These are phyloP conservation scores for Erannis defoliaria DNA, from an alignment of 2,888 invertebrate species.

Conservation along the genomic window DNA sequence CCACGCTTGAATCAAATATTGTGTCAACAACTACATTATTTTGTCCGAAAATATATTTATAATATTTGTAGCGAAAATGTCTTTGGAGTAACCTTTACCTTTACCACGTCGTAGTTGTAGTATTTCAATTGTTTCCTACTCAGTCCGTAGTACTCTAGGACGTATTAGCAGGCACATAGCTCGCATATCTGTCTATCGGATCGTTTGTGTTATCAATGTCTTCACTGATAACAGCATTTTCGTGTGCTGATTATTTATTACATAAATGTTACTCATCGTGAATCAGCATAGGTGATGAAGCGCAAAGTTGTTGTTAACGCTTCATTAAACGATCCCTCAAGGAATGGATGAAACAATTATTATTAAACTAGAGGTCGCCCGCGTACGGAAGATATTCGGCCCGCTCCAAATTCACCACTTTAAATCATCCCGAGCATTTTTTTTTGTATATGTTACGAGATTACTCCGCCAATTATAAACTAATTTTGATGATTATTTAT, in stretches of 20 bases:
- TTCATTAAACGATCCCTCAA: background rate
- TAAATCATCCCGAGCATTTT: too few species aligned
- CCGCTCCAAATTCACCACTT: too few species aligned
- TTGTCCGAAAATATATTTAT: too few species aligned
- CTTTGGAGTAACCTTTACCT: background rate
- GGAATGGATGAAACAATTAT: background rate
- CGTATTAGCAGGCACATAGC: slow-evolving; percentile 1
- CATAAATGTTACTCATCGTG: slow-evolving; percentile 7
- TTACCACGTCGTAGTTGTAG: background rate
- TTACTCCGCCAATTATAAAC: too few species aligned
- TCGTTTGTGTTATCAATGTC: slow-evolving; percentile 6
- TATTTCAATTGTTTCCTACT: background rate
- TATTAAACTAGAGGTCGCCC: background rate
- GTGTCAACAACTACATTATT: too few species aligned
- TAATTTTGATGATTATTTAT: too few species aligned
- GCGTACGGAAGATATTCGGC: too few species aligned
- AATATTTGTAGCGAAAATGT: too few species aligned
- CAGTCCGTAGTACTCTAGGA: slow-evolving; percentile 7
- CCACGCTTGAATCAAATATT: too few species aligned
- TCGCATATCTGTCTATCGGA: slow-evolving; percentile 8
- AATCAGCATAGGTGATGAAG: background rate
- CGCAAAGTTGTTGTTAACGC: background rate
- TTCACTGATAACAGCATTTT: slow-evolving; percentile 3
- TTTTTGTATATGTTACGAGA: too few species aligned
- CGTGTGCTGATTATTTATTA: slow-evolving; percentile 6